Conservation (phyloP, 2,888 invertebrate species). For the Panzeria rudis region DNA sequence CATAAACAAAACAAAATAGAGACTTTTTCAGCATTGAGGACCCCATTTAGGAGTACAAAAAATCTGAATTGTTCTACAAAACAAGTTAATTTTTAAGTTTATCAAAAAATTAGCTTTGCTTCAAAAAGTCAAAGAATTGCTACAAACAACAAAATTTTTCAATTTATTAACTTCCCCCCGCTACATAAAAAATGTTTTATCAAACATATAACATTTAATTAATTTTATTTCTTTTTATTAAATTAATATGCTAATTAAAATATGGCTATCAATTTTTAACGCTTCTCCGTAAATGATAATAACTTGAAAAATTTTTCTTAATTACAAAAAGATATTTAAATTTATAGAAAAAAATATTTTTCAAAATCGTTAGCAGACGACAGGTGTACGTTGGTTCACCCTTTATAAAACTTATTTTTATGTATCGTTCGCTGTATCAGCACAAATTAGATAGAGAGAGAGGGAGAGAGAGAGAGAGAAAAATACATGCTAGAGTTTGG, state of each 20-base stretch:
- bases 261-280: constrained; percentile 1
- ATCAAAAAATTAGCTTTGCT: too few species aligned
- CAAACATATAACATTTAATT: background rate
- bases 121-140: too few species aligned
- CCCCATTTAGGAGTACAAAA: too few species aligned
- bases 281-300: constrained; percentile 30
- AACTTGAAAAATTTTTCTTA: constrained; percentile 25
- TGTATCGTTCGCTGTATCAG: constrained; percentile 17
- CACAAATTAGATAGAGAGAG: background rate
- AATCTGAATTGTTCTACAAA: too few species aligned
- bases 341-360: background rate
- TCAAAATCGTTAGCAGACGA: background rate
- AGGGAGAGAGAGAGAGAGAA: too few species aligned
- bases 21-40: too few species aligned
- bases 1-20: too few species aligned
- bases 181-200: too few species aligned
- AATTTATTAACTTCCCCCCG: too few species aligned
- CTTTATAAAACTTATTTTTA: constrained; percentile 10
- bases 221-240: background rate
- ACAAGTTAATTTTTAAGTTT: too few species aligned
- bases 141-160: background rate
- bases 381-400: constrained; percentile 36
- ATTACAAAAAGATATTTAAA: constrained; percentile 21
- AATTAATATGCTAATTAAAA: constrained; percentile 8
- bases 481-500: background rate